Percentiles rank a stretch among this genome's conserved stretches.
Evolutionary conservation across 1,140 invertebrate genomes (phyloP).

Genomic region (Drosophila mauritiana): DNA sequence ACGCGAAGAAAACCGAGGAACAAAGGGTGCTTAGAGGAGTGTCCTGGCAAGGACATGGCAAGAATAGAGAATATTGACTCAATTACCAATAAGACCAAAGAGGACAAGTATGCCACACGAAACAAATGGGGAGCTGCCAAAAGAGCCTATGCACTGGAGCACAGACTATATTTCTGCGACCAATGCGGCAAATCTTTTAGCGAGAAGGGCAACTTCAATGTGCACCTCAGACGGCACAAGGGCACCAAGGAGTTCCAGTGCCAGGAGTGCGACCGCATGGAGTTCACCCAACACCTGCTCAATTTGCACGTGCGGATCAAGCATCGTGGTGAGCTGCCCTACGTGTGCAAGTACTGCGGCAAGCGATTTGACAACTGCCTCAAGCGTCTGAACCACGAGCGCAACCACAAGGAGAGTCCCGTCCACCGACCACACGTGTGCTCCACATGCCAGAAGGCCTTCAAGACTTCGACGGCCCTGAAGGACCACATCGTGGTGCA

Average conservation of each 20-base stretch:
- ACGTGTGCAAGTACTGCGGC: constrained; percentile 53
- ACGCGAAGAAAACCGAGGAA: too few relatives aligned
- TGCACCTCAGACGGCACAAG: constrained; percentile 40
- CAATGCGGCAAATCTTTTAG: constrained; percentile 51
- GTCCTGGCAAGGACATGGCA: too few relatives aligned
- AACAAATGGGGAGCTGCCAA: background rate
- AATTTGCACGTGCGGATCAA: constrained; percentile 45
- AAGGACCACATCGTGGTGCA: constrained; percentile 44
- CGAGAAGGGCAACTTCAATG: constrained; percentile 53
- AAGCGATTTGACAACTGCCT: constrained; percentile 49
- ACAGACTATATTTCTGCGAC: constrained; percentile 30
- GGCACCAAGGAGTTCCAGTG: constrained; percentile 45
- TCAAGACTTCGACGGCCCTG: constrained; percentile 21
- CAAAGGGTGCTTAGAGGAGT: too few relatives aligned
- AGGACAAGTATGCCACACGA: background rate
- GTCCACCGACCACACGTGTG: constrained; percentile 10
- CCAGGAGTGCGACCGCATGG: constrained; percentile 48
- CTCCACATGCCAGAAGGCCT: constrained; percentile 37
- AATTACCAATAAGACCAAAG: background rate
- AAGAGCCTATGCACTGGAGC: background rate
- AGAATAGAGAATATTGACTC: too few relatives aligned
- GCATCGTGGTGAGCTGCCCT: constrained; percentile 51
- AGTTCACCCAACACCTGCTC: constrained; percentile 48
- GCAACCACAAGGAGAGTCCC: constrained; percentile 27
- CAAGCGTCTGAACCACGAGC: constrained; percentile 43